Percentiles rank a stretch among this genome's conserved stretches.
Conservation (phyloP, 2,888 invertebrate species). For the Eristalinus sepulchralis region DNA sequence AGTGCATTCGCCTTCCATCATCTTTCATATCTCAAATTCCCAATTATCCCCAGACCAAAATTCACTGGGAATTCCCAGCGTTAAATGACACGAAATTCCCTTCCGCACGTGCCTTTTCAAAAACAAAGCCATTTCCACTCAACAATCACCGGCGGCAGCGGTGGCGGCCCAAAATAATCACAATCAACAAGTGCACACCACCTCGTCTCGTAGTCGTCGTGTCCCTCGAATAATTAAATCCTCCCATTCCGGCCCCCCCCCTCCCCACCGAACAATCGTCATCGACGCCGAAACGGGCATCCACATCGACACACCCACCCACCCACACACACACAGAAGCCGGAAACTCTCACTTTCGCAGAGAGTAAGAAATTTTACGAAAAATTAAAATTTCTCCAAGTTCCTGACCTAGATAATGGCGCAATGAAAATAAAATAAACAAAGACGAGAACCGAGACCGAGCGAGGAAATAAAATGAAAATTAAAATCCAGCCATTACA, state of each 20-base stretch:
- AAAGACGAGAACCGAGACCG: conserved; percentile 43
- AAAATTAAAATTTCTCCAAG: conserved; percentile 68
- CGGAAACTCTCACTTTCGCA: conserved; percentile 48
- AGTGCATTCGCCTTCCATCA: no score
- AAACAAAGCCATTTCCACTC: background rate
- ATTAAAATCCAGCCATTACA: conserved; percentile 71
- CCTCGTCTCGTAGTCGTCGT: no score
- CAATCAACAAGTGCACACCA: background rate
- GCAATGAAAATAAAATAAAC: conserved; percentile 68
- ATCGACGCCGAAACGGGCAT: background rate
- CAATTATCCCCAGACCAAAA: background rate
- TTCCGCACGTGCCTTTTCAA: background rate
- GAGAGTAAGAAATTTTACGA: conserved; percentile 28
- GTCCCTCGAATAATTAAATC: conserved; percentile 25
- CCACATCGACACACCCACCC: no score
- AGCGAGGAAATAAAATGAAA: conserved; percentile 66
- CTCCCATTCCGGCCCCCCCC: background rate
- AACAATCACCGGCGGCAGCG: background rate
- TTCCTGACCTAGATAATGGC: conserved; percentile 70
- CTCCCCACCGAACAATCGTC: background rate
- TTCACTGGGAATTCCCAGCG: background rate
- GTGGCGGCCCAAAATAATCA: background rate
- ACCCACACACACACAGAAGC: background rate
- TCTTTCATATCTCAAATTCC: background rate
- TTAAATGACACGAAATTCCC: background rate